Conservation (phyloP, 2,797 vertebrate species). For the Hypotaenidia okinawae region DNA sequence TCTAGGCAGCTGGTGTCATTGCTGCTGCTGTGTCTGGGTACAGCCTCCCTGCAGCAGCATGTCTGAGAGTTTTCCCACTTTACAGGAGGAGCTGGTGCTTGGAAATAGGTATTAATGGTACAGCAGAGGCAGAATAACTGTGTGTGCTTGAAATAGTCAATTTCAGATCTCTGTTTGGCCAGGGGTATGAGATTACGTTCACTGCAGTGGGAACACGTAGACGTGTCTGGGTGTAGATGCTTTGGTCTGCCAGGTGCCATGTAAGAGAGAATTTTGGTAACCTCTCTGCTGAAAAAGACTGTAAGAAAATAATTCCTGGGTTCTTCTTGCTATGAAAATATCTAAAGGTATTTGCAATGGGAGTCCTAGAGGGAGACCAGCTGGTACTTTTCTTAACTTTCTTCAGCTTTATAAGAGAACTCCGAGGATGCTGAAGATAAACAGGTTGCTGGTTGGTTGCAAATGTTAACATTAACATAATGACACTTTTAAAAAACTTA, state of each 20-base stretch:
- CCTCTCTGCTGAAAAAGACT: not conserved
- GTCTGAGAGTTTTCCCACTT: not conserved
- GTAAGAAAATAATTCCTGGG: not conserved
- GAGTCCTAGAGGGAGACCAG: not conserved
- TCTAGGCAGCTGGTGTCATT: not conserved
- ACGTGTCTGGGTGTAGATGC: too few relatives aligned
- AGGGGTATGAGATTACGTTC: accelerated
- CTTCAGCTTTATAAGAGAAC: not conserved
- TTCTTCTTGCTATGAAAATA: not conserved
- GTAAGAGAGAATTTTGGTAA: not conserved
- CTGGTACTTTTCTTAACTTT: not conserved
- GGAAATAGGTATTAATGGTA: not conserved
- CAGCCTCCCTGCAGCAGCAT: not conserved
- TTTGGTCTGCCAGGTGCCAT: not conserved
- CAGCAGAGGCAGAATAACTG: not conserved
- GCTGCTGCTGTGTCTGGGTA: not conserved
- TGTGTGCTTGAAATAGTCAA: not conserved
- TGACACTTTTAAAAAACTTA: not conserved
- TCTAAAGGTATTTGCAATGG: not conserved
- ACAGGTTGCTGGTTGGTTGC: not conserved
- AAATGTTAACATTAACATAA: not conserved
- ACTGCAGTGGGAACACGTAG: not conserved
- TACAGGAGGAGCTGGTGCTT: not conserved
- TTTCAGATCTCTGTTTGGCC: not conserved
- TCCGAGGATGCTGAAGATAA: not conserved